Base-by-base conservation (phyloP, 2,888 invertebrate genomes). In the Amorpha juglandis region DNA sequence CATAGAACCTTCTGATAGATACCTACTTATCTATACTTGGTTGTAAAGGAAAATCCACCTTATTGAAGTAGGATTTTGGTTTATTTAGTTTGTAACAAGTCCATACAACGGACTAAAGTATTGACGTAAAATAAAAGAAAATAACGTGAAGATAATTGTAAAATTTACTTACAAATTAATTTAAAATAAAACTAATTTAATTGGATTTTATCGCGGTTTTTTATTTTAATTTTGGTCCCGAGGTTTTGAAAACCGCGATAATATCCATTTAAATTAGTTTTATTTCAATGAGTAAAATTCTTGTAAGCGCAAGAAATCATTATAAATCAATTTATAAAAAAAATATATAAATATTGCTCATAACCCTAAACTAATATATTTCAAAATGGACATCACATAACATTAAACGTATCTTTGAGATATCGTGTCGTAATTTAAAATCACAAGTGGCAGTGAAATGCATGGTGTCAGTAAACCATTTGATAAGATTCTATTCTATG, bases 371-470 rank as follows among this genome's bases (percentile, higher is more conserved):
- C 6, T 48, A 12, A 48, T 52, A 27, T 27, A n/a, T 53, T 35
- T 33, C 72, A 79, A 51, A 58, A n/a, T 47, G 42, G 42, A 65
- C 47, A 65, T 80, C 77, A 84, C 80, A 82, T 82, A 78, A 81
- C 84, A 84, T 89, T 82, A 79, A 79, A 77, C 78, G 77, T 86
- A 87, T 88, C 84, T 86, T 74, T 70, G 71, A 78, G 86, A 89
- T 88, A 88, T 78, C 77, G 73, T 71, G 75, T 86, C 87, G 80
- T 90, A 87, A 88, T 88, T 87, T 83, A 83, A 87, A 86, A 81
- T 72, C 74, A 79, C 78, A 78, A 81, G 78, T 79, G 78, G 67
- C 65, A 71, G 67, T 74, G 71, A 78, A 80, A 78, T 76, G 76
- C 76, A 79, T 68, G 69, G 53, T 50, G 6, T 16, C 27, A 55